These are phyloP conservation scores for Temnothorax ravouxi DNA, from an alignment of 2,888 invertebrate species.

Conservation along the genomic window DNA sequence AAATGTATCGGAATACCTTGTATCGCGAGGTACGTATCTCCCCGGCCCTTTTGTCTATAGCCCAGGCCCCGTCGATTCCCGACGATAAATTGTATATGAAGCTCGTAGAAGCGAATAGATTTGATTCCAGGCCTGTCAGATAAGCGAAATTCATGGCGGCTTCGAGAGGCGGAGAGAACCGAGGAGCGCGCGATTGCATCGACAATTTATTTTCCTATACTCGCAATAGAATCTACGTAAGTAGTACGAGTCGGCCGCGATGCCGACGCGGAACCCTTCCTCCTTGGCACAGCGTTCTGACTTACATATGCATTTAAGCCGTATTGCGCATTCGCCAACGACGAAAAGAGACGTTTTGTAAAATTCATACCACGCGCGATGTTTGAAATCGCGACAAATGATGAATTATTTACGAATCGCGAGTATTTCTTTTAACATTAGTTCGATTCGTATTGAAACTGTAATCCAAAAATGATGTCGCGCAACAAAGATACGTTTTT, in stretches of 20 bases:
- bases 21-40: constrained; percentile 42
- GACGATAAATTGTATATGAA: constrained; percentile 58
- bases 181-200: constrained; percentile 30
- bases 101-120: constrained; percentile 52
- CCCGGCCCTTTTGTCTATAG: constrained; percentile 22
- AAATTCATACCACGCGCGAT: background rate
- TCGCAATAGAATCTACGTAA: constrained; percentile 39
- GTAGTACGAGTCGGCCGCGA: constrained; percentile 44
- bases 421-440: background rate
- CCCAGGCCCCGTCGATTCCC: constrained; percentile 30
- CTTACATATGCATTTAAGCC: constrained; percentile 31
- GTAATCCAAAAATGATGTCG: background rate
- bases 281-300: background rate
- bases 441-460: background rate
- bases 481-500: background rate
- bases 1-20: constrained; percentile 43
- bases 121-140: constrained; percentile 45
- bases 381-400: background rate
- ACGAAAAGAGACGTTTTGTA: background rate
- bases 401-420: background rate
- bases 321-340: constrained; percentile 6
- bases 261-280: constrained; percentile 12
- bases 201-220: constrained; percentile 46
- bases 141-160: constrained; percentile 44
- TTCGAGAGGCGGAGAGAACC: constrained; percentile 23